phyloP scores from a whole-genome alignment of 2,113 vertebrate species.

The Clarias macrocephalus region DNA sequence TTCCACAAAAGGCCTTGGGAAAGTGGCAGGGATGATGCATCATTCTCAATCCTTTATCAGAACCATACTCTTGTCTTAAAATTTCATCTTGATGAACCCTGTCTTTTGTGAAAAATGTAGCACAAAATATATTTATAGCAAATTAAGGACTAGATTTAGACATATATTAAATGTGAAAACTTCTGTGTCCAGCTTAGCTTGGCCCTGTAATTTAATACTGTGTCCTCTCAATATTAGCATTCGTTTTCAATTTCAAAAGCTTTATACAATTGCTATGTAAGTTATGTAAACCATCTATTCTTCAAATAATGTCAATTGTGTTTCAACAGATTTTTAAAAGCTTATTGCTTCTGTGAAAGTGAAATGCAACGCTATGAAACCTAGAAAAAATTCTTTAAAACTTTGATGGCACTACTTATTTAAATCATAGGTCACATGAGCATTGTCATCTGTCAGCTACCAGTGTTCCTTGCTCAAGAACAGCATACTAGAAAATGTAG shows the following conservation, averaged over 20 bases:
- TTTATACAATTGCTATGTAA: neutral
- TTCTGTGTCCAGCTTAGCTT: neutral
- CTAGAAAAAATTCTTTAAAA: neutral
- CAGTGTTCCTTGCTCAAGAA: neutral
- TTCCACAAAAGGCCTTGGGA: slow-evolving; percentile 28
- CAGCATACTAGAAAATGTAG: slow-evolving; percentile 29
- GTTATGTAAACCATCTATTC: neutral
- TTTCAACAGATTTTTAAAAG: neutral
- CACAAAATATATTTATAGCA: neutral
- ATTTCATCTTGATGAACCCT: neutral
- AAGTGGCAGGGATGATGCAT: slow-evolving; percentile 47
- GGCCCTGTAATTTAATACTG: neutral
- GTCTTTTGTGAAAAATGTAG: neutral
- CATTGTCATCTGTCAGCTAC: neutral
- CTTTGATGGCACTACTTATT: neutral
- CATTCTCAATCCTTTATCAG: neutral
- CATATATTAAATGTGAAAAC: neutral
- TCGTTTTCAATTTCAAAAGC: neutral
- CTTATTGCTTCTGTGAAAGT: neutral
- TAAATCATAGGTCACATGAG: slow-evolving; percentile 7
- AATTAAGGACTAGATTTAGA: neutral
- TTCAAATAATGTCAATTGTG: neutral
- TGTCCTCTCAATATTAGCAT: neutral
- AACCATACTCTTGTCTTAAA: slow-evolving; percentile 15
- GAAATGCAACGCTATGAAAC: neutral